Percentiles rank a stretch among this genome's conserved stretches.
Conservation (phyloP, 2,113 vertebrate genomes). For the Aphyosemion australe region DNA sequence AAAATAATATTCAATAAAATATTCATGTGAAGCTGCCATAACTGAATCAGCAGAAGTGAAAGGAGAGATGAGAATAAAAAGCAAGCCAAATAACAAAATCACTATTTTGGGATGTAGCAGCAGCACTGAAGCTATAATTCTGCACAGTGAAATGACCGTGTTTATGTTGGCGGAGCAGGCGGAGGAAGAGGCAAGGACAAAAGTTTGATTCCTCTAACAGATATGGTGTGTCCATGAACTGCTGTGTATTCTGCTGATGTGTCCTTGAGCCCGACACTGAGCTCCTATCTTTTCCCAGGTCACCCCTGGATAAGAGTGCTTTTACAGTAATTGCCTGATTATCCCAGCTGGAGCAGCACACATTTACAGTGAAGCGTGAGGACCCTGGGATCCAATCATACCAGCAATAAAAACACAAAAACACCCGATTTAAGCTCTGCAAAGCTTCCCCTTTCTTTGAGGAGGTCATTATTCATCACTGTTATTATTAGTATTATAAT, state of each 20-base stretch:
- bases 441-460: no score
- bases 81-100: no score
- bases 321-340: slow-evolving; percentile 55
- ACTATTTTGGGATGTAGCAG: no score
- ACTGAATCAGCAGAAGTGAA: no score
- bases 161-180: not conserved
- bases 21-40: no score
- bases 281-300: slow-evolving; percentile 38
- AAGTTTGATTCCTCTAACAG: slow-evolving; percentile 38
- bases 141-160: not conserved
- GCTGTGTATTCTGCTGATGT: slow-evolving; percentile 1
- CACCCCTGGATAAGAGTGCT: slow-evolving; percentile 52
- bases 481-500: no score
- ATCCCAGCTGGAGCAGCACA: slow-evolving; percentile 24
- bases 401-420: no score
- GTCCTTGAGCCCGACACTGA: slow-evolving; percentile 17
- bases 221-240: slow-evolving; percentile 18
- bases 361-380: slow-evolving; percentile 2
- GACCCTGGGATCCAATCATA: not conserved
- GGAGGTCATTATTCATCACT: no score
- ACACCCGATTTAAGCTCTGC: no score
- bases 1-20: no score
- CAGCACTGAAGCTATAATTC: not conserved
- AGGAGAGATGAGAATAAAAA: no score
- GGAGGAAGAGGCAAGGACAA: slow-evolving; percentile 17